Base-by-base conservation (phyloP, 2,888 invertebrate genomes). In the Pseudoips prasinana region DNA sequence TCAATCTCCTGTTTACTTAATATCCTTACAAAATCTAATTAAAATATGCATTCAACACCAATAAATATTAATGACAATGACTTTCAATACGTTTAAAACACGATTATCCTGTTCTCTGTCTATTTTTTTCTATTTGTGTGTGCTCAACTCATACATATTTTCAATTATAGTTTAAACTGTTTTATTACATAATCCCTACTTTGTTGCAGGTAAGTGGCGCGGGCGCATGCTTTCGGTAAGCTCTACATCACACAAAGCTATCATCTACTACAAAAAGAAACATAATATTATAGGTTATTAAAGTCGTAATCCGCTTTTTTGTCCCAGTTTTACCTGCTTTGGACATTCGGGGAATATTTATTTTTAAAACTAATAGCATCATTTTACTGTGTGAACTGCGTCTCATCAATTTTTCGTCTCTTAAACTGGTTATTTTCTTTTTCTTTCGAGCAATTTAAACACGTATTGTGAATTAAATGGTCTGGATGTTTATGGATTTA, bases 141-240 rank as follows among this genome's bases (percentile, higher is more conserved):
- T 14, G 8, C 8, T 22, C 45, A 40, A 7, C 8, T 22, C 45
- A 40, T 40, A 36, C 29, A 29, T 34, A 33, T 38, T 23, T 36
- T 6, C 2, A 28, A 29, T 44, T 24, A 24, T 28, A 30, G 14
- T 22, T 26, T 31, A 28, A 36, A 33, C 17, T 8, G 28, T 37
- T 34, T 37, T 37, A 41, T 46, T 35, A 35, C 22, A 36, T 42
- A 30, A 51, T 47, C 38, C 39, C 22, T 41, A 36, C 38, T 46
- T 65, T 65, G 54, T 73, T 73, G 36, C 68, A 73, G 72, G 73
- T 73, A 69, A 70, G 60, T 51, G 31, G 17, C 20, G 27, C 33
- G 32, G 26, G 35, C 22, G 22, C 25, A 19, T 25, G 32, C 33
- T 34, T 48, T 57, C 22, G 53, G 64, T 63, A 44, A 58, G 57